Evolutionary conservation across 1,140 invertebrate species (phyloP).

Genomic region (Condylostylus longicornis): DNA sequence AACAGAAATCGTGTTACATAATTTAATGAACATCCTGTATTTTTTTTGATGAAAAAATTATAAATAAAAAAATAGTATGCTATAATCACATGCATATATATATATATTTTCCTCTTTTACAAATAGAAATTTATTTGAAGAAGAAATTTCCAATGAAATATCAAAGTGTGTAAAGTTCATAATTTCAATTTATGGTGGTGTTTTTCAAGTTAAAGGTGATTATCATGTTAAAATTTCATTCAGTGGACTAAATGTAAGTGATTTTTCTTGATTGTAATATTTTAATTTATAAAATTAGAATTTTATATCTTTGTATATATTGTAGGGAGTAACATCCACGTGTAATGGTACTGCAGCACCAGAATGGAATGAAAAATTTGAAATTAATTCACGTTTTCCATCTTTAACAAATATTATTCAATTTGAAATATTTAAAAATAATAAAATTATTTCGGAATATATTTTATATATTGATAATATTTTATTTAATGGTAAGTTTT

Average conservation of each 20-base stretch:
- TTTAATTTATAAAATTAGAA: slow-evolving; percentile 18
- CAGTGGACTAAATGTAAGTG: slow-evolving; percentile 24
- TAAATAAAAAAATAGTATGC: too few species aligned
- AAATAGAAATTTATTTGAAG: too few species aligned
- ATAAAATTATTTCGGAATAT: slow-evolving; percentile 21
- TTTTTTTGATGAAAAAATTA: too few species aligned
- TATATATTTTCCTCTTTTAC: too few species aligned
- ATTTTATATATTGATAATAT: slow-evolving; percentile 32
- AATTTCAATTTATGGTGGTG: slow-evolving; percentile 18
- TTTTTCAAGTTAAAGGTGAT: slow-evolving; percentile 19
- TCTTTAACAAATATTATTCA: slow-evolving; percentile 34
- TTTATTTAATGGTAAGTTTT: slow-evolving; percentile 17
- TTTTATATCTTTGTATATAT: slow-evolving; percentile 23
- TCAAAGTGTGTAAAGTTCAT: slow-evolving; percentile 14
- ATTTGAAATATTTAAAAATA: slow-evolving; percentile 26
- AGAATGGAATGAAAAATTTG: slow-evolving; percentile 34
- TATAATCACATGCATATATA: too few species aligned
- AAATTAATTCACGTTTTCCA: slow-evolving; percentile 33
- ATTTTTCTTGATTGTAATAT: slow-evolving; percentile 5
- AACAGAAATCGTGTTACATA: too few species aligned
- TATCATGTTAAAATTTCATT: slow-evolving; percentile 31
- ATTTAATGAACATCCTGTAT: too few species aligned
- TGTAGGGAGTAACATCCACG: slow-evolving; percentile 31
- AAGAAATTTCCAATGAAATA: slow-evolving; percentile 52
- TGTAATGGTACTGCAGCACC: slow-evolving; percentile 26